A percentile compares a stretch with the other conserved stretches of the same genome.
Conservation (phyloP, 2,888 invertebrate species). For the Drosophila peninsularis region DNA sequence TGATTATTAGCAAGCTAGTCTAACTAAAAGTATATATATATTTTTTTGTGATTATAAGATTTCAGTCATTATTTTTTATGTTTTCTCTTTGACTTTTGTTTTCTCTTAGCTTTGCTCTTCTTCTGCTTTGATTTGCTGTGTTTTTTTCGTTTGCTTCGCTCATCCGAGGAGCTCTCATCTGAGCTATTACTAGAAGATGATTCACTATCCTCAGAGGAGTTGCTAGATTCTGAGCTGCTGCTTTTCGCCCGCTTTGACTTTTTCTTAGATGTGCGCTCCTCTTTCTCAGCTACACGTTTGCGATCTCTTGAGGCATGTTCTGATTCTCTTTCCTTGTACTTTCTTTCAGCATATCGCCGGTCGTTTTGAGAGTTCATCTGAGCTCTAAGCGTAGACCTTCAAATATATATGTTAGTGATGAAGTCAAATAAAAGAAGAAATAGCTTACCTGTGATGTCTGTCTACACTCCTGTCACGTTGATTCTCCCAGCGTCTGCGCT, state of each 20-base stretch:
- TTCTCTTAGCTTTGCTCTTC: conserved; percentile 54
- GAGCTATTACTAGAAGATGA: conserved; percentile 53
- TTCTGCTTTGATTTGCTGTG: conserved; percentile 62
- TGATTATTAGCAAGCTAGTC: conserved; percentile 30
- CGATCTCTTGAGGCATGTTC: conserved; percentile 16
- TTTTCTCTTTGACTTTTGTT: conserved; percentile 63
- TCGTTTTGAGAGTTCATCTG: conserved; percentile 5
- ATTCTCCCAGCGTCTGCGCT: conserved; percentile 22
- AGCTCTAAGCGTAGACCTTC: background rate
- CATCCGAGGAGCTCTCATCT: conserved; percentile 61
- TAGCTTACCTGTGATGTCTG: conserved; percentile 46
- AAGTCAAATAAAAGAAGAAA: background rate
- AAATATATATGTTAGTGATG: background rate
- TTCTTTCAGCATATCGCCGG: conserved; percentile 2
- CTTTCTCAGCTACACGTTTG: conserved; percentile 25
- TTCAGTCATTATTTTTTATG: conserved; percentile 56
- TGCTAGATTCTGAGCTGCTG: conserved; percentile 53
- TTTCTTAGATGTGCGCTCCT: conserved; percentile 50
- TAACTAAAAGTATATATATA: conserved; percentile 37
- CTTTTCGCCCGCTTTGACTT: conserved; percentile 52
- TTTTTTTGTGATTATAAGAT: conserved; percentile 1
- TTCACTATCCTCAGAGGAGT: conserved; percentile 46
- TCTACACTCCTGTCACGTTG: conserved; percentile 26
- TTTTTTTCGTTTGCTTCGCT: conserved; percentile 67
- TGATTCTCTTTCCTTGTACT: conserved; percentile 1